phyloP scores from a whole-genome alignment of 2,797 vertebrate genomes.

The Mus caroli region DNA sequence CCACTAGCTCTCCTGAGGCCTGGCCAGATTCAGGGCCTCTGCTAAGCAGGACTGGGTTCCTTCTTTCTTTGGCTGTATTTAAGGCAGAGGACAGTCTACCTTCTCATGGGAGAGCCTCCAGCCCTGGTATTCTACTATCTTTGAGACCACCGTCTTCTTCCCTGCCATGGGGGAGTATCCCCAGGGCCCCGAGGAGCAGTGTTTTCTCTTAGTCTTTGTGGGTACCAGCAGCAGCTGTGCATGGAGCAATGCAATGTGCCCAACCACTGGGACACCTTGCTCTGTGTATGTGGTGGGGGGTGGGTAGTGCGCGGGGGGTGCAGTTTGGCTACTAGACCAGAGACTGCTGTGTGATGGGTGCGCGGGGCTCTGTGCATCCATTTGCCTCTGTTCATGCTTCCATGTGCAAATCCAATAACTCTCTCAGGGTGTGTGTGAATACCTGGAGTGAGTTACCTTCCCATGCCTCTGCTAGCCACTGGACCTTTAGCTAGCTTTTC shows the following conservation, averaged over 20 bases:
- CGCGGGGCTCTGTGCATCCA: accelerated
- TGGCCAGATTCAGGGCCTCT: neutral
- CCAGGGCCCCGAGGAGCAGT: neutral
- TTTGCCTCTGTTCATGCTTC: neutral
- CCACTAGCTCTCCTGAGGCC: neutral
- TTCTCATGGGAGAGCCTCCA: too few relatives aligned
- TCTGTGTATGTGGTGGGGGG: neutral
- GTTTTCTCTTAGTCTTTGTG: neutral
- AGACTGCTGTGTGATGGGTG: neutral
- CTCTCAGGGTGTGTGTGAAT: too few relatives aligned
- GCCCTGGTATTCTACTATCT: neutral
- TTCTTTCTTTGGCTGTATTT: neutral
- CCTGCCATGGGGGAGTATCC: neutral
- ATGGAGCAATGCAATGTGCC: neutral
- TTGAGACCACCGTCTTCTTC: neutral
- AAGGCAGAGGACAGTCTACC: neutral
- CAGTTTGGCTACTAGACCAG: too few relatives aligned
- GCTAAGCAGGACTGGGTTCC: neutral
- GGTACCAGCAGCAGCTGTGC: neutral
- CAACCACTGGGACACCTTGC: too few relatives aligned
- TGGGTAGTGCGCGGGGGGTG: too few relatives aligned
- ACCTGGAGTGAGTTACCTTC: accelerated
- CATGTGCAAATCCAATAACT: neutral
- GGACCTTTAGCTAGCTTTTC: neutral
- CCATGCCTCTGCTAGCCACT: neutral